phyloP scores from a whole-genome alignment of 53 echinoderm and acorn worm species.

The Astropecten irregularis region DNA sequence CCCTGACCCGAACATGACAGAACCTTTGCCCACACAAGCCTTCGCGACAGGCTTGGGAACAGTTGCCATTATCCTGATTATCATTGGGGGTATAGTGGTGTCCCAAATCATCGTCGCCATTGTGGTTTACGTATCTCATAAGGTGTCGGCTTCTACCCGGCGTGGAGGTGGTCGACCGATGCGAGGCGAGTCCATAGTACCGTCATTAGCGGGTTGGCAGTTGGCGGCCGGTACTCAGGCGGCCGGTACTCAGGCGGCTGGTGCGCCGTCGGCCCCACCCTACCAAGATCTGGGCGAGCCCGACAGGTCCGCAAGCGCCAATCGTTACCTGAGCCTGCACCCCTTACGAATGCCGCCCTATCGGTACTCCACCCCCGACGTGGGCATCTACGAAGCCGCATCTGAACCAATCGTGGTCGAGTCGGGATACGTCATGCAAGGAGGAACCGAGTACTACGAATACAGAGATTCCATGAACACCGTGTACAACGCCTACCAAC shows the following conservation, averaged over 20 bases:
- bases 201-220: slow-evolving; percentile 26
- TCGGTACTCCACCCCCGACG: neutral
- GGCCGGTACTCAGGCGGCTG: no score
- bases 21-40: slow-evolving; percentile 1
- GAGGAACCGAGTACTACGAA: no score
- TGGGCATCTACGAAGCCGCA: slow-evolving; percentile 24
- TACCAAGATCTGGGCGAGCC: slow-evolving; percentile 21
- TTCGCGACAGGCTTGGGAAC: neutral
- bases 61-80: neutral
- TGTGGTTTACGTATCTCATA: slow-evolving; percentile 21
- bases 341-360: slow-evolving; percentile 17
- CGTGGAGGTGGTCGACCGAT: neutral
- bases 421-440: neutral
- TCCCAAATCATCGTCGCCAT: slow-evolving; percentile 17
- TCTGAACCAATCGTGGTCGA: slow-evolving; percentile 10
- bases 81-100: slow-evolving; percentile 9
- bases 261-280: neutral
- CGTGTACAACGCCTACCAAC: neutral
- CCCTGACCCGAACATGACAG: slow-evolving; percentile 20
- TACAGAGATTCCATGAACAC: slow-evolving; percentile 12
- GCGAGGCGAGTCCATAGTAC: slow-evolving; percentile 25
- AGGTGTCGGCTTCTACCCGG: neutral
- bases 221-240: no score
- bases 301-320: neutral
- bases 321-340: slow-evolving; percentile 25